These are phyloP conservation scores for Caenorhabditis sp. DNA, from an alignment of 2,888 invertebrate genomes.

Conservation along the genomic window DNA sequence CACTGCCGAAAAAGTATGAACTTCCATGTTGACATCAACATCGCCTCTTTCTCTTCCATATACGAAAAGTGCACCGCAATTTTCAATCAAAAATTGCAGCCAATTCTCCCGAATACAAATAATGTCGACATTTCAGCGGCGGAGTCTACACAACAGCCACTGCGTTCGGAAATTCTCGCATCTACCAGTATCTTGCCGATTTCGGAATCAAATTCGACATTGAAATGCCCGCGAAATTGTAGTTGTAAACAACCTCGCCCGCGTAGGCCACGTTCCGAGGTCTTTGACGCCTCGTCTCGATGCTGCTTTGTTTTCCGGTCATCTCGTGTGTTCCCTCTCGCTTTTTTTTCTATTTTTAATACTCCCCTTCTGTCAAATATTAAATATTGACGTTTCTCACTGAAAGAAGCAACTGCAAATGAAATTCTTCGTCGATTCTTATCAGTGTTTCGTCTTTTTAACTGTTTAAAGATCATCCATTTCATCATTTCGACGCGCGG, in stretches of 20 bases:
- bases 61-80: slow-evolving; percentile 2
- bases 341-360: background rate
- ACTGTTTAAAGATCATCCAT: background rate
- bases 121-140: slow-evolving; percentile 83
- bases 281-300: too few species aligned
- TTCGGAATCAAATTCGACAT: slow-evolving; percentile 81
- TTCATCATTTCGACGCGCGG: background rate
- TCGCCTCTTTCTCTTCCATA: background rate
- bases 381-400: background rate
- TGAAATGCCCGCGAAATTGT: slow-evolving; percentile 5
- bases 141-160: slow-evolving; percentile 88
- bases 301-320: background rate
- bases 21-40: background rate
- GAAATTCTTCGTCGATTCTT: too few species aligned
- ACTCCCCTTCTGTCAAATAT: background rate
- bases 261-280: slow-evolving; percentile 1
- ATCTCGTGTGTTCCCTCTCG: slow-evolving; percentile 5
- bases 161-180: slow-evolving; percentile 88
- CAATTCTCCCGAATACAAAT: background rate
- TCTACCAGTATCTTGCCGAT: slow-evolving; percentile 86
- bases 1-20: slow-evolving; percentile 84
- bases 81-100: background rate
- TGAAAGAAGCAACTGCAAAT: too few species aligned
- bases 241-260: slow-evolving; percentile 1
- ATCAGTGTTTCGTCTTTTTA: background rate